A percentile compares a stretch with the other conserved stretches of the same genome.
Evolutionary conservation across 2,888 invertebrate species (phyloP).

Genomic region (Arctia plantaginis): DNA sequence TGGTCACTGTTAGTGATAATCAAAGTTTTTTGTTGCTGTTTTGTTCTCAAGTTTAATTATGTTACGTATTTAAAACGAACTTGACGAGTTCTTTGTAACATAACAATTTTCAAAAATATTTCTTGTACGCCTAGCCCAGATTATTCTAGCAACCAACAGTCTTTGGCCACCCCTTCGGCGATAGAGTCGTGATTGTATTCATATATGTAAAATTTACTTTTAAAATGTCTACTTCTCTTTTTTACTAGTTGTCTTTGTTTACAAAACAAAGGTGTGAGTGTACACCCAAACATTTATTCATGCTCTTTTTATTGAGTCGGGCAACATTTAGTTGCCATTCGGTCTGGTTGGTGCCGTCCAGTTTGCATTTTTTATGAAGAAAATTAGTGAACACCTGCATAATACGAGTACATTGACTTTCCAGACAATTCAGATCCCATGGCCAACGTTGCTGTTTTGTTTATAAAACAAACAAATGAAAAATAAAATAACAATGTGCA

Average conservation of each 20-base stretch:
- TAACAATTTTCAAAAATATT: neutral
- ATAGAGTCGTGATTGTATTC: too few species aligned
- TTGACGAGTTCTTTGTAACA: neutral
- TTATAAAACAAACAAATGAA: neutral
- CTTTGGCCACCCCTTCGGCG: too few species aligned
- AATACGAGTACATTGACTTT: constrained; percentile 2
- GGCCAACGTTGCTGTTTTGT: neutral
- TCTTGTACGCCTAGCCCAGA: too few species aligned
- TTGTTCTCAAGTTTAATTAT: neutral
- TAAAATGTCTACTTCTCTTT: too few species aligned
- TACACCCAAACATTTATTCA: too few species aligned
- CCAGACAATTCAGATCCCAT: neutral
- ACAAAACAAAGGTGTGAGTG: too few species aligned
- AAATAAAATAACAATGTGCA: neutral
- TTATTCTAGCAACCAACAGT: too few species aligned
- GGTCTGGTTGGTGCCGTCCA: neutral
- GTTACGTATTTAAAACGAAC: neutral
- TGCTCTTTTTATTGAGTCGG: neutral
- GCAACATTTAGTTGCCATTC: neutral
- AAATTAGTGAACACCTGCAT: constrained; percentile 9
- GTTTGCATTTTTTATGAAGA: constrained; percentile 12
- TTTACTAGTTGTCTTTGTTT: too few species aligned
- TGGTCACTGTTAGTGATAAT: neutral
- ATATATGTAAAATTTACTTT: too few species aligned
- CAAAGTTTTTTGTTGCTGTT: too few species aligned